phyloP scores from a whole-genome alignment of 2,797 vertebrate species.

The Peromyscus melanophrys region DNA sequence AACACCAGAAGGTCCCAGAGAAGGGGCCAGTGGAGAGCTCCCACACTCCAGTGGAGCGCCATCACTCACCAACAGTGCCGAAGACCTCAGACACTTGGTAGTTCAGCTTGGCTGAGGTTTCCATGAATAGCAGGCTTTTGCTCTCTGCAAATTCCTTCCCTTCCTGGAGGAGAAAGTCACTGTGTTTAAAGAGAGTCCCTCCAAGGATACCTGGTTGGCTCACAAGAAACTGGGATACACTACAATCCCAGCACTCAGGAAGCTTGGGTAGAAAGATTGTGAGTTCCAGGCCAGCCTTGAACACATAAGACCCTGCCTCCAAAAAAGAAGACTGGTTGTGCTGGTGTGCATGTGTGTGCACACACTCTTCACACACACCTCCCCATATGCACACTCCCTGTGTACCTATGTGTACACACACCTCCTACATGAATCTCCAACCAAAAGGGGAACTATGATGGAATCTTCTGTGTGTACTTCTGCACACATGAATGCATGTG shows the following conservation, averaged over 20 bases:
- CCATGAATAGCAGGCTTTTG: conserved; percentile 88
- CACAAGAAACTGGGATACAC: background rate
- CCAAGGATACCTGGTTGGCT: accelerated
- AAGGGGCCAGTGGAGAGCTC: accelerated
- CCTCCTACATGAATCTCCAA: background rate
- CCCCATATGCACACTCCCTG: background rate
- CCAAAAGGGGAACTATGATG: background rate
- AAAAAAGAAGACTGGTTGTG: background rate
- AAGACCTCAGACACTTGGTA: conserved; percentile 89
- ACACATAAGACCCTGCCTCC: background rate
- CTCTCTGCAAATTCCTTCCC: conserved; percentile 88
- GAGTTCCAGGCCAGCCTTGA: background rate
- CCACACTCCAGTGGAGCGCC: accelerated
- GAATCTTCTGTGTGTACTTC: background rate
- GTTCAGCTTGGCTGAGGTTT: conserved; percentile 91
- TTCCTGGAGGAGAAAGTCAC: conserved; percentile 86
- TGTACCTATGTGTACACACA: background rate
- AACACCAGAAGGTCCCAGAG: background rate
- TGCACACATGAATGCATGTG: background rate
- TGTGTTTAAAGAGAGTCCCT: background rate
- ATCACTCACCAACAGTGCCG: conserved; percentile 87
- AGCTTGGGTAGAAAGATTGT: background rate
- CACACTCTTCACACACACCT: background rate
- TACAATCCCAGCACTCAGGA: background rate
- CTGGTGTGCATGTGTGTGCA: background rate